Conservation (phyloP, 2,113 vertebrate genomes). For the Nesogale talazaci region DNA sequence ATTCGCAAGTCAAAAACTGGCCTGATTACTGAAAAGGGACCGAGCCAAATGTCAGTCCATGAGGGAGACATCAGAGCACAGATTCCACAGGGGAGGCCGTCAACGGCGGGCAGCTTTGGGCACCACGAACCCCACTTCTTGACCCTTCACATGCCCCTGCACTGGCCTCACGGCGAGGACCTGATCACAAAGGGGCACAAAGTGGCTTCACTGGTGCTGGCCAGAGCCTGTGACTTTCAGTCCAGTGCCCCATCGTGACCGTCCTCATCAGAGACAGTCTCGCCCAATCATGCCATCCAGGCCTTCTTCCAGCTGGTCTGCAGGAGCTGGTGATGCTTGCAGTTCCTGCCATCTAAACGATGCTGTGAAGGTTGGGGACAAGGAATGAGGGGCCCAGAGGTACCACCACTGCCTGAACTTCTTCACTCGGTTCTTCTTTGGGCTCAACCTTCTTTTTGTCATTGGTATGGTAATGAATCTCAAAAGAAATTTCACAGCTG, state of each 20-base stretch:
- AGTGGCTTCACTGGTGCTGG: background rate
- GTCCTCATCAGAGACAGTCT: background rate
- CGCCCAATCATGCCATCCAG: background rate
- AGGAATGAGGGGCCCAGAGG: background rate
- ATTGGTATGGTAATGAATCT: background rate
- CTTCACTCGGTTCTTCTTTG: background rate
- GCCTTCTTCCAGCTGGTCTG: background rate
- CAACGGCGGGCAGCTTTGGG: fast-evolving
- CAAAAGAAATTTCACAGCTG: background rate
- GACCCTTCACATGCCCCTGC: fast-evolving
- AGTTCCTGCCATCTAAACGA: background rate
- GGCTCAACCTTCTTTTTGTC: background rate
- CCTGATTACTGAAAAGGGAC: background rate
- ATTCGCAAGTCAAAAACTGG: background rate
- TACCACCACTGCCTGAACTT: background rate
- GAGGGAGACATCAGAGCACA: background rate
- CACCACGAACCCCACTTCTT: background rate
- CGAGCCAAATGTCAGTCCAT: background rate
- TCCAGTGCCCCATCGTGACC: background rate
- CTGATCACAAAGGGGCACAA: background rate
- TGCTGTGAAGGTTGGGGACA: background rate
- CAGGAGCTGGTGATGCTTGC: background rate
- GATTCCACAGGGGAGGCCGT: background rate
- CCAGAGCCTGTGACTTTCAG: background rate
- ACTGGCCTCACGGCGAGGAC: fast-evolving